Evolutionary conservation across 2,888 invertebrate genomes (phyloP), one percentile per base, ranked within the genome.

Genomic region (Chymomyza amoena): DNA sequence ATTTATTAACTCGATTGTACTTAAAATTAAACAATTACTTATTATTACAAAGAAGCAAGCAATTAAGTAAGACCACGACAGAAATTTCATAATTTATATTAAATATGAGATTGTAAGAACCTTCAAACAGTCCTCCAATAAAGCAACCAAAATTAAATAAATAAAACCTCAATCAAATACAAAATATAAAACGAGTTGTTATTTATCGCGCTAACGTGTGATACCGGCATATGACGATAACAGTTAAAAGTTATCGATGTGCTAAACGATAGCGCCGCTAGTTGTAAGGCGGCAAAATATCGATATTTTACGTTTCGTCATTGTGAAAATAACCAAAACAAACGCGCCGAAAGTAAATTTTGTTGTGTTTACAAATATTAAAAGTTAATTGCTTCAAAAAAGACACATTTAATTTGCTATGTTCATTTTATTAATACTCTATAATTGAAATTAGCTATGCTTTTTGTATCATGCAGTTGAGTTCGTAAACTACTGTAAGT

Each of bases 1-100:
- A 81, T 60, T 79, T 69, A 80, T 78, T 85, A 78, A 80, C 77
- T 76, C 66, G 76, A 77, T 70, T 77, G 86, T 82, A 82, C 81
- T 82, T 82, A 68, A 36, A 62, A 68, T 60, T 62, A 36, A 67
- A 63, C 25, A 56, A 67, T 45, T 45, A 45, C 39, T 45, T 45
- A 45, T 45, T 45, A 45, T 45, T 13, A 13, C 13, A 60, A 56
- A 57, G 15, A 16, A 57, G 52, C n/a, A 62, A 32, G 16, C 25
- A 52, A 39, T 50, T 56, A 16, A 56, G 6, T 25, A 64, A 18
- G 10, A 54, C 18, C 16, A 54, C 54, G 15, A 54, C 54, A 70
- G 39, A 45, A 45, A 45, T 45, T 45, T 45, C 39, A 45, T 45
- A 45, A 45, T 45, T 45, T 45, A 45, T 45, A 45, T 20, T 20